These are phyloP conservation scores for Galleria mellonella DNA, from an alignment of 1,140 invertebrate genomes.

Conservation along the genomic window DNA sequence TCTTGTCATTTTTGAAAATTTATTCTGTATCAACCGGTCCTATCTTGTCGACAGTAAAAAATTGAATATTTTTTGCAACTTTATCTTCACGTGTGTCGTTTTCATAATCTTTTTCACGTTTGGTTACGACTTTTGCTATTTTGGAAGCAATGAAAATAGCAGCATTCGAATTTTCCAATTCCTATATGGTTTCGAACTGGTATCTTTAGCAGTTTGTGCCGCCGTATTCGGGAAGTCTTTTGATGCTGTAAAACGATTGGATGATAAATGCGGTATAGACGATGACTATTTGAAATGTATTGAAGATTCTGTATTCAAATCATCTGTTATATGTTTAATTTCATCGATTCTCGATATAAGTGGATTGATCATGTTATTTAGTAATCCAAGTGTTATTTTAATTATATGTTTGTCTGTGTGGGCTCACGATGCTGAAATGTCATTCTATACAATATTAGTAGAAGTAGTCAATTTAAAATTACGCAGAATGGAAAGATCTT, in stretches of 20 bases:
- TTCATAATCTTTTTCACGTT: constrained; percentile 1
- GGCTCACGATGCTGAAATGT: constrained; percentile 37
- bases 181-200: constrained; percentile 15
- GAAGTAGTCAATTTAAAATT: constrained; percentile 32
- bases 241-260: constrained; percentile 17
- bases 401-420: constrained; percentile 20
- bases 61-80: constrained; percentile 16
- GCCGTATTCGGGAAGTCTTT: constrained; percentile 9
- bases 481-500: constrained; percentile 7
- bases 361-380: constrained; percentile 13
- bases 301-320: constrained; percentile 5
- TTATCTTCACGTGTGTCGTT: constrained; percentile 10
- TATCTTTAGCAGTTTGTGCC: constrained; percentile 9
- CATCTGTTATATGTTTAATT: constrained; percentile 6
- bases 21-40: constrained; percentile 31
- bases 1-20: constrained; percentile 17
- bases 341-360: constrained; percentile 23
- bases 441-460: constrained; percentile 24
- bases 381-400: constrained; percentile 11
- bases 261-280: constrained; percentile 26
- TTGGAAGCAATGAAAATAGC: background rate
- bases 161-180: constrained; percentile 10
- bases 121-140: constrained; percentile 3
- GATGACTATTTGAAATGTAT: constrained; percentile 12
- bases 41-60: constrained; percentile 15